Evolutionary conservation across 2,888 invertebrate species (phyloP).

Genomic region (Zaprionus bogoriensis): DNA sequence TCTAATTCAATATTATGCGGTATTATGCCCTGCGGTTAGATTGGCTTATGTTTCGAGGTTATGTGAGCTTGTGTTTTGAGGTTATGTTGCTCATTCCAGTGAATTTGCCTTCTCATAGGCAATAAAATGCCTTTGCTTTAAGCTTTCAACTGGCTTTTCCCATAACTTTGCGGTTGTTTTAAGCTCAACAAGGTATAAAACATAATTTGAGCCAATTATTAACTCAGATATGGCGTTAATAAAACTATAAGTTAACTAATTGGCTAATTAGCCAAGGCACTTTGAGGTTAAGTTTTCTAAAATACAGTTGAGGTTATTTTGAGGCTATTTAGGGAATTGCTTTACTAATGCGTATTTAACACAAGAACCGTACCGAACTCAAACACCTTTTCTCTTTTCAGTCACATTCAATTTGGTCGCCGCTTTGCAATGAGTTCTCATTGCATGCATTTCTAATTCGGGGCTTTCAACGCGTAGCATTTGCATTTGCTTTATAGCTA

Average conservation of each 20-base stretch:
- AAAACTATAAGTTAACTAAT: too few species aligned
- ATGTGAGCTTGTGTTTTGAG: constrained; percentile 9
- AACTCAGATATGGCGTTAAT: too few species aligned
- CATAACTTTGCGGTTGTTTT: not conserved
- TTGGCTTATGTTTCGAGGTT: constrained; percentile 21
- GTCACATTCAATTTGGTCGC: not conserved
- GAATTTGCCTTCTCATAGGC: not conserved
- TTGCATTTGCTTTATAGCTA: constrained; percentile 8
- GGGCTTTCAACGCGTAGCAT: constrained; percentile 6
- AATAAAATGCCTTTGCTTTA: not conserved
- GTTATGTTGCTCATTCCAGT: constrained; percentile 7
- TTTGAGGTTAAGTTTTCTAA: constrained; percentile 7
- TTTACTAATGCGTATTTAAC: too few species aligned
- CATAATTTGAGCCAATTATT: too few species aligned
- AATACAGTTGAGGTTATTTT: not conserved
- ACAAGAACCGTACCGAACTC: too few species aligned
- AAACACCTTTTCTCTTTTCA: not conserved
- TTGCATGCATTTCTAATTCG: constrained; percentile 16
- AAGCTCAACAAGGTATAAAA: too few species aligned
- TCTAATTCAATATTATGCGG: constrained; percentile 57
- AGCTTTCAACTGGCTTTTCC: not conserved
- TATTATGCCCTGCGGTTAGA: constrained; percentile 41
- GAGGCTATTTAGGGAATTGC: not conserved
- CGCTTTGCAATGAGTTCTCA: constrained; percentile 12
- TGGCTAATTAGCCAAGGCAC: not conserved